Base-by-base conservation (phyloP, 2,888 invertebrate species). In the Euphydryas editha region DNA sequence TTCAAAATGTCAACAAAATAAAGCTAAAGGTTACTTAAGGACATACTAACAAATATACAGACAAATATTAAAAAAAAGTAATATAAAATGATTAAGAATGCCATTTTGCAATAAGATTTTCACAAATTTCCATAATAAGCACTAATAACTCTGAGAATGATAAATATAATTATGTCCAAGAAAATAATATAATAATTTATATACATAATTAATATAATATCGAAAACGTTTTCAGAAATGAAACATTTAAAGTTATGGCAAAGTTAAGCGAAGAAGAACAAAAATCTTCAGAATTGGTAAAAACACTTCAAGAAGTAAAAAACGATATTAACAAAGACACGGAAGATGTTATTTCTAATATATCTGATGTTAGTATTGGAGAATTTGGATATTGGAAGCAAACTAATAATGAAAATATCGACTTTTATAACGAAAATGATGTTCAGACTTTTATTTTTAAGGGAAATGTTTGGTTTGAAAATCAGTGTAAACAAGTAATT, bases 341-440 rank as follows among this genome's bases (percentile, higher is more conserved):
- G 39, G 70, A 75, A 8, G 73, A 76, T 44, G 72, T 75, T 47
- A 69, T 68, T 30, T 62, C 68, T 10, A 59, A 67, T 56, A 57
- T 71, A 42, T 66, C 60, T 46, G 69, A 73, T 54, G 55, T 71
- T 44, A 79, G 78, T 54, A 65, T 76, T 59, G 78, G 78, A 54
- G 86, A 87, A 75, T 87, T 86, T 70, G 88, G 87, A 59, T 79
- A 85, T 17, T 91, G 90, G 91, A 76, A 81, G 36, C 80, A 85
- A 39, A 77, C 78, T 71, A 83, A 84, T 68, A 72, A 77, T 63
- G 76, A 69, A 56, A 72, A 79, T 54, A 71, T 87, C 66, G 82
- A 91, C 72, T 72, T 86, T 39, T 72, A 71, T 59, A 78, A 87
- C 59, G 80, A 76, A 71, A 71, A 69, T 46, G 78, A 86, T 72